Evolutionary conservation across 2,888 invertebrate species (phyloP), one percentile per base, ranked within the genome.

Genomic region (Leucozona laternaria): DNA sequence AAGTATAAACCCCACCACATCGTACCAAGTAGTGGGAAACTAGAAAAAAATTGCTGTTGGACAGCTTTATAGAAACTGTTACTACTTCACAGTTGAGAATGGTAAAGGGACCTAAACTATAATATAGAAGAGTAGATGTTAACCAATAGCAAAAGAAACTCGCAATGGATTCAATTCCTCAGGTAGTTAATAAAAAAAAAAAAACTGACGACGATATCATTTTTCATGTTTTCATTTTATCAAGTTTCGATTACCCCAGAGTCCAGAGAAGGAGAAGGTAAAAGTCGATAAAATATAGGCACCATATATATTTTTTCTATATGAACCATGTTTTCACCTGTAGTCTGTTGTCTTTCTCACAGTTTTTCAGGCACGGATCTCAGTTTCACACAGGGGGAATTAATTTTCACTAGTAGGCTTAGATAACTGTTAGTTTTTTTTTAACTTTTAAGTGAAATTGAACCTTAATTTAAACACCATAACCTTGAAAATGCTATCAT

Each of bases 181-280:
- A 40, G 31, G 40, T 25, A 77, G 11, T 20, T 22, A 7, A 22
- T 11, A 22, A 40, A 22, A 22, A 37, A 40, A 60, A 43, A 40
- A 25, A 40, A 40, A 60, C n/a, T 40, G 60, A 25, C 5, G 40
- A 60, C 40, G 11, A 72, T 83, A 83, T 83, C 60, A 37, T 73
- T 68, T 78, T 82, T 82, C 82, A 82, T 78, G 72, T 77, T 78
- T 78, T 68, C 72, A 71, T 53, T 73, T 70, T 55, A 73, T 73
- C 55, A 17, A 55, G 78, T 78, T 72, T 78, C 82, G 66, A 72
- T 82, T 82, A 60, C 62, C 45, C 78, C 11, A 31, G 45, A 62
- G 37, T 62, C 78, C 11, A 31, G 45, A 62, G 37, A 53, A 20
- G 28, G 2, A 43, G 25, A 25, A 25, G 25, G 37, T 40, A 60